Evolutionary conservation across 2,797 vertebrate species (phyloP), one percentile per base, ranked within the genome.

Genomic region (Myiotriccus ornatus): DNA sequence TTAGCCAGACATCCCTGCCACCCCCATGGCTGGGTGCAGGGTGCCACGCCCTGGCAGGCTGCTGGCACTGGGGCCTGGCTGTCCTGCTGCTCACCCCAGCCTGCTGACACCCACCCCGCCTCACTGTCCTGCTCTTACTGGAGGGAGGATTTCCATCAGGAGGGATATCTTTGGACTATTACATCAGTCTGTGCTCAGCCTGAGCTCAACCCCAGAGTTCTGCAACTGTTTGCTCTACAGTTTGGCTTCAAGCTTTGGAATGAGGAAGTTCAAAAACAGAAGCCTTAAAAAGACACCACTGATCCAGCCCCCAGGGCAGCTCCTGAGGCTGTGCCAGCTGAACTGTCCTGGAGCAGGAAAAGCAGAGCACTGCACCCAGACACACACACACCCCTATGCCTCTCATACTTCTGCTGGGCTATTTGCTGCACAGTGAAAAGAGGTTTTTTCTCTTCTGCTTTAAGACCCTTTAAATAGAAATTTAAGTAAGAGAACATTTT

Each of bases 141-240:
- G 21, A 25, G 46, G 39, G 69, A 2, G 21, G 32, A 52, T 93
- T 95, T 96, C 87, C 81, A 94, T 34, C 94, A 96, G 43, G 4
- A 84, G 27, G 81, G 79, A 71, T 98, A 98, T 97, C 95, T 98
- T 97, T 96, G 92, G 97, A 96, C 76, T 70, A 91, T 98, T 88
- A 97, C 96, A 95, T 97, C 97, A 98, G 68, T 63, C 92, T 22
- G 5, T 44, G 39, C 62, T 93, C 83, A 71, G 87, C 69, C 87
- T 87, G 64, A 80, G 93, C 85, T 96, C 92, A 97, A 28, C 49
- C 83, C 84, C 77, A 75, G 96, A 95, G 69, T 63, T 91, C 87
- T 95, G 73, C 43, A 87, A 91, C 50, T 81, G 79, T 95, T 91
- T 94, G 71, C 71, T 71, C 81, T 95, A 89, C 89, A 89, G 52